A percentile compares a stretch with the other conserved stretches of the same genome.
These are phyloP conservation scores for Oreohelix idahoensis DNA, from an alignment of 1,140 invertebrate species.

Conservation along the genomic window DNA sequence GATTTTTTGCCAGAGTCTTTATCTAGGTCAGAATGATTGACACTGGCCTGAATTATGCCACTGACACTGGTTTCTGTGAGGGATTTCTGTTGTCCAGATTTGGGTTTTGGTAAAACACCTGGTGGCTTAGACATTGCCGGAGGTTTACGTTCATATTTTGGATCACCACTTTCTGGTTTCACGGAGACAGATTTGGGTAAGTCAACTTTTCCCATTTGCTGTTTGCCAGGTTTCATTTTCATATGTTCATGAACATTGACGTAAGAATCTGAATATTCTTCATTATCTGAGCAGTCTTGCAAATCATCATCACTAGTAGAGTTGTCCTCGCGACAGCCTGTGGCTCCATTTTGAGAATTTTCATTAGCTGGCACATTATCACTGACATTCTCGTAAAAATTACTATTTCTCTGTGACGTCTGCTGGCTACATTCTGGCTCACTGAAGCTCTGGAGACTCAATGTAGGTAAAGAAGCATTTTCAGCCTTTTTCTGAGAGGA, in stretches of 20 bases:
- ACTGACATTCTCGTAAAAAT: not conserved
- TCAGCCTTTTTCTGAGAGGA: not conserved
- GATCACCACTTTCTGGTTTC: not conserved
- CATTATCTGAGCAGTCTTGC: not conserved
- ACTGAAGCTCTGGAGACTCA: not conserved
- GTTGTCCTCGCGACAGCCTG: not conserved
- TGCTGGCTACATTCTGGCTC: not conserved
- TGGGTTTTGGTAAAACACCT: not conserved
- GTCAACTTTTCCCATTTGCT: not conserved
- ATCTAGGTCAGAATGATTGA: not conserved
- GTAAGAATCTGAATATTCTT: not conserved
- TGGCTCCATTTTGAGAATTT: not conserved
- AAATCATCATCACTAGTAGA: not conserved
- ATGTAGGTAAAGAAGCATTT: not conserved
- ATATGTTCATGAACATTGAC: not conserved
- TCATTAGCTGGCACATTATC: not conserved
- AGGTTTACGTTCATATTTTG: not conserved
- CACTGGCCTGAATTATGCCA: not conserved
- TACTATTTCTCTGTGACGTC: not conserved
- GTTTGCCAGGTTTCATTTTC: not conserved
- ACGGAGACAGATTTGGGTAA: not conserved
- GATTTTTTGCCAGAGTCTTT: not conserved
- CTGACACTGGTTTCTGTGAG: not conserved
- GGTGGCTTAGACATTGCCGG: not conserved
- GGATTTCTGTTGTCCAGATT: not conserved